These are phyloP conservation scores for Upupa epops DNA, from an alignment of 2,113 vertebrate genomes.

Conservation along the genomic window DNA sequence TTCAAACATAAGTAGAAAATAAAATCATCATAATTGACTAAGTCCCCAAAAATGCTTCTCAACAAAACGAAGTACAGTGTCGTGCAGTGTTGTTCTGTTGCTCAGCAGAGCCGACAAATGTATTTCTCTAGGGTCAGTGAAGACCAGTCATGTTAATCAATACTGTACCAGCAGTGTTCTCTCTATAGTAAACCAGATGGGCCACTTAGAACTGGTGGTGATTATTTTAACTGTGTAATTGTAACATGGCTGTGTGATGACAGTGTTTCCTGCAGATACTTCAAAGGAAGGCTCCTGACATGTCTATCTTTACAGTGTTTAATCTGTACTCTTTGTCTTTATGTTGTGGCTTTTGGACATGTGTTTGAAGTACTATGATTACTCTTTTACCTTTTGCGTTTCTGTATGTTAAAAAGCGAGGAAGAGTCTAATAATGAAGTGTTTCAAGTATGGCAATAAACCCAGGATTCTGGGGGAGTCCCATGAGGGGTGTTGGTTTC, in stretches of 20 bases:
- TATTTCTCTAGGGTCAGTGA: slow-evolving; percentile 36
- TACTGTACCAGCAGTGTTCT: slow-evolving; percentile 33
- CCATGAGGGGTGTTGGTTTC: not conserved
- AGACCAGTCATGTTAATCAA: slow-evolving; percentile 41
- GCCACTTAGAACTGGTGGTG: slow-evolving; percentile 48
- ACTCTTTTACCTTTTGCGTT: not conserved
- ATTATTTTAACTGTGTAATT: slow-evolving; percentile 63
- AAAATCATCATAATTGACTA: not conserved
- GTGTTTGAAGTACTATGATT: slow-evolving; percentile 20
- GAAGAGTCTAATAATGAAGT: not conserved
- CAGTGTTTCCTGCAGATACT: slow-evolving; percentile 60
- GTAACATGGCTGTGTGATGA: slow-evolving; percentile 60
- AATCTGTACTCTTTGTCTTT: slow-evolving; percentile 37
- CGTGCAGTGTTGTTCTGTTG: not conserved
- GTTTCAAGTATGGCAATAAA: not conserved
- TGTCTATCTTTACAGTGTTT: slow-evolving; percentile 7
- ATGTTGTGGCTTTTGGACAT: slow-evolving; percentile 49
- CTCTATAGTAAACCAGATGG: slow-evolving; percentile 53
- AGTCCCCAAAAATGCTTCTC: not conserved
- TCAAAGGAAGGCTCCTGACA: slow-evolving; percentile 46
- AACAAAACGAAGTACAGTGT: not conserved
- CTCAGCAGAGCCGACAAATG: slow-evolving; percentile 27
- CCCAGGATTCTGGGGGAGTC: not conserved
- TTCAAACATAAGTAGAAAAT: too few relatives aligned
- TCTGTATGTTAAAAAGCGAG: not conserved